Conservation (phyloP, 2,888 invertebrate species). For the Tetragonula carbonaria region DNA sequence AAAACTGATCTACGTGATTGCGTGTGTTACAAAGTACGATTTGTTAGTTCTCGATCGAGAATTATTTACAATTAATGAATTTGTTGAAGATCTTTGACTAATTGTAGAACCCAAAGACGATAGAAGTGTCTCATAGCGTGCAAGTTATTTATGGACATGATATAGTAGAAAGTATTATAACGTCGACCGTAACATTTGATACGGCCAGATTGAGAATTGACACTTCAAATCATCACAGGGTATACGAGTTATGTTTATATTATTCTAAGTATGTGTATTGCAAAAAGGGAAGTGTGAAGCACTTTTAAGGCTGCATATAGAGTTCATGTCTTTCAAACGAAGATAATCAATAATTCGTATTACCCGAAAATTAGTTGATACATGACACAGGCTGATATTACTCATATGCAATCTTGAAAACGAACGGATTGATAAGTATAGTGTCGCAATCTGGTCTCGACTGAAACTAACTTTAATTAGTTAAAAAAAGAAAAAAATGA, state of each 20-base stretch:
- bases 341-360: conserved; percentile 39
- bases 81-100: conserved; percentile 63
- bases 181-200: conserved; percentile 70
- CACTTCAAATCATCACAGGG: conserved; percentile 77
- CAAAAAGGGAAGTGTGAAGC: conserved; percentile 24
- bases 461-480: conserved; percentile 77
- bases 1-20: conserved; percentile 12
- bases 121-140: conserved; percentile 77
- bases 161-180: conserved; percentile 70
- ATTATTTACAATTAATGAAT: conserved; percentile 42
- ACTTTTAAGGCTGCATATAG: conserved; percentile 67
- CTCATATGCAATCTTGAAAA: conserved; percentile 67
- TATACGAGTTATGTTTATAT: conserved; percentile 79
- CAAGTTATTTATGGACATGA: conserved; percentile 78
- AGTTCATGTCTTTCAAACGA: conserved; percentile 38
- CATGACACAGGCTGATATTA: conserved; percentile 15
- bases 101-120: conserved; percentile 78
- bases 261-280: conserved; percentile 72
- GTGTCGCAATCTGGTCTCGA: conserved; percentile 78
- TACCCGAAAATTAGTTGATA: conserved; percentile 38
- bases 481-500: conserved; percentile 37
- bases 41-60: conserved; percentile 25
- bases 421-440: conserved; percentile 41
- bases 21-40: conserved; percentile 13
- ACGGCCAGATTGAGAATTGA: conserved; percentile 75